Conservation (phyloP, 2,888 invertebrate species). For the Ichneumoninae sp. region DNA sequence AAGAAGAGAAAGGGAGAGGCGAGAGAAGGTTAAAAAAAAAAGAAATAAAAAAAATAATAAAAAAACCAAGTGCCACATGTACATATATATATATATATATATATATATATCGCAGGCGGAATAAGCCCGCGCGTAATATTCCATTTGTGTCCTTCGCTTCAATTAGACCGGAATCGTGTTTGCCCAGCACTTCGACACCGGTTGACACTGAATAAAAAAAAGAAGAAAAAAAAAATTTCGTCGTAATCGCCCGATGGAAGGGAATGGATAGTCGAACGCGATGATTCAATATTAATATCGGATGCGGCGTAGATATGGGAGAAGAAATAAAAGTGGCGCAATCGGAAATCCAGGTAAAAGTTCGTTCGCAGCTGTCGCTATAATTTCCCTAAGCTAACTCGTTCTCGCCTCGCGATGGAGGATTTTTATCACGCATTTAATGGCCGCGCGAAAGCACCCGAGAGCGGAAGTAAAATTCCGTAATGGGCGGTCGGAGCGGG, state of each 20-base stretch:
- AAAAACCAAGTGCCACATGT: conserved; percentile 39
- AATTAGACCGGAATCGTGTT: conserved; percentile 58
- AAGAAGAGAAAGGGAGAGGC: background rate
- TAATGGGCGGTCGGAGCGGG: conserved; percentile 44
- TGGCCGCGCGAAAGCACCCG: conserved; percentile 40
- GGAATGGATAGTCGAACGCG: conserved; percentile 38
- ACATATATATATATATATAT: background rate
- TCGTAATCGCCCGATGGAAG: background rate
- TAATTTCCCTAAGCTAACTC: conserved; percentile 11
- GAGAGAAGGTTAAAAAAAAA: conserved; percentile 31
- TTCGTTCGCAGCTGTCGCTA: background rate
- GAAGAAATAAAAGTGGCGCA: background rate
- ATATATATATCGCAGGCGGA: conserved; percentile 19
- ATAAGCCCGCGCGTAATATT: conserved; percentile 50
- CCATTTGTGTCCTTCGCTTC: conserved; percentile 45
- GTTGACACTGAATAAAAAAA: conserved; percentile 19
- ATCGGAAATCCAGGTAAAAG: background rate
- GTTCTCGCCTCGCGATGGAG: conserved; percentile 13
- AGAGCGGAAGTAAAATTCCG: conserved; percentile 53
- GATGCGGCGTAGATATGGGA: background rate
- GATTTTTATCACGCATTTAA: conserved; percentile 42
- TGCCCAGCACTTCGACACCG: conserved; percentile 59
- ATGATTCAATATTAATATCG: conserved; percentile 58
- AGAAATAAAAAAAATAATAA: conserved; percentile 50
- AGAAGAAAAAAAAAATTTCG: conserved; percentile 26